Evolutionary conservation across 2,888 invertebrate species (phyloP).

Genomic region (Nomada hirtipes): DNA sequence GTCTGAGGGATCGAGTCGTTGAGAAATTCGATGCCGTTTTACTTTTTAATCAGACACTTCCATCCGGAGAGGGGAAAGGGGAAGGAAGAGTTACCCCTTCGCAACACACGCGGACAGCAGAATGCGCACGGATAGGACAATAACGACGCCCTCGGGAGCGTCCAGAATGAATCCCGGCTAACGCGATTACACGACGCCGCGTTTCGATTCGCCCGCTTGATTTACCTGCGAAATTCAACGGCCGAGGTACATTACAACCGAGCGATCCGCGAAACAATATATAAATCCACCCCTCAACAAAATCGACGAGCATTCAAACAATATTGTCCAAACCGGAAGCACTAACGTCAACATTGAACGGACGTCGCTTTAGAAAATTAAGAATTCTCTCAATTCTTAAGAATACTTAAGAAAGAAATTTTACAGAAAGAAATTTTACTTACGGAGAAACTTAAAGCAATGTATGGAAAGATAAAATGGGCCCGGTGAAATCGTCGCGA

Average conservation of each 20-base stretch:
- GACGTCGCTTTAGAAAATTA: too few species aligned
- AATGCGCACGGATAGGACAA: slow-evolving; percentile 59
- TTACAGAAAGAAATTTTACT: too few species aligned
- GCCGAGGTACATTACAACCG: slow-evolving; percentile 2
- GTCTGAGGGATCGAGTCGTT: not conserved
- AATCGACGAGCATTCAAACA: too few species aligned
- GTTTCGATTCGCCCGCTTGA: slow-evolving; percentile 75
- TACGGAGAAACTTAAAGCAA: too few species aligned
- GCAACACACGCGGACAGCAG: slow-evolving; percentile 26
- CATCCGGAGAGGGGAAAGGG: slow-evolving; percentile 37
- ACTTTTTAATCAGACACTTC: slow-evolving; percentile 58
- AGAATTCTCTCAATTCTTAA: too few species aligned
- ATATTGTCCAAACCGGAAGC: too few species aligned
- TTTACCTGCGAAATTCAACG: slow-evolving; percentile 74
- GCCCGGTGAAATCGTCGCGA: not conserved
- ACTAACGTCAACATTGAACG: too few species aligned
- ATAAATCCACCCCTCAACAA: too few species aligned
- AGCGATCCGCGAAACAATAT: not conserved
- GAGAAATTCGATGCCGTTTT: not conserved
- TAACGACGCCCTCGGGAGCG: slow-evolving; percentile 80
- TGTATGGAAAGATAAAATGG: not conserved
- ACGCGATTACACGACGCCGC: slow-evolving; percentile 78
- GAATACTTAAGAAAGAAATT: too few species aligned
- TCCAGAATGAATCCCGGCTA: slow-evolving; percentile 71
- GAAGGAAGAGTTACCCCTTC: slow-evolving; percentile 14